These are phyloP conservation scores for Anastrepha ludens DNA, from an alignment of 1,140 invertebrate genomes.

Conservation along the genomic window DNA sequence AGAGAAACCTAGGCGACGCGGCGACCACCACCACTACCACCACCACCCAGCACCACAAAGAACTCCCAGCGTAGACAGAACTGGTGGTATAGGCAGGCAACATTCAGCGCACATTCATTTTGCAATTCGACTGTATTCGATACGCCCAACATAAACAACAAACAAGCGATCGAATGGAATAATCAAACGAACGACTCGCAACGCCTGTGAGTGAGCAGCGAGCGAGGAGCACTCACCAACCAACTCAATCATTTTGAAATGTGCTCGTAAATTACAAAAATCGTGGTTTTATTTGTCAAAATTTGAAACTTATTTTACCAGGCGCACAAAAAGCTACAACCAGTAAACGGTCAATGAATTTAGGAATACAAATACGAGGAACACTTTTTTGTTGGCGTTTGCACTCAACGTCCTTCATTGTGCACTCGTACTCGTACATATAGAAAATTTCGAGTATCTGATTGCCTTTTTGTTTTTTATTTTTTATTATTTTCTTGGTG, in stretches of 20 bases:
- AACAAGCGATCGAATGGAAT: background rate
- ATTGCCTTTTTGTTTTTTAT: conserved; percentile 21
- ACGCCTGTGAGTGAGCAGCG: background rate
- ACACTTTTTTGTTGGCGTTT: background rate
- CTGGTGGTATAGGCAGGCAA: background rate
- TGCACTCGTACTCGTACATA: background rate
- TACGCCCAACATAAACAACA: conserved; percentile 14
- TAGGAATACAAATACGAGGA: background rate
- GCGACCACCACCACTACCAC: background rate
- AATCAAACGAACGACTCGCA: background rate
- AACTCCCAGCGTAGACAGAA: background rate
- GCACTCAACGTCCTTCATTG: conserved; percentile 13
- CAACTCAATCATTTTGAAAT: conserved; percentile 45
- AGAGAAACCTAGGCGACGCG: background rate
- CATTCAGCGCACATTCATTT: conserved; percentile 13
- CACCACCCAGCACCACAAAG: conserved; percentile 36
- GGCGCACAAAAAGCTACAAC: conserved; percentile 62
- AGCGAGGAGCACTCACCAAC: background rate
- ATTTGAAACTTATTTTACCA: conserved; percentile 74
- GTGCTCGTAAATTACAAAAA: conserved; percentile 72
- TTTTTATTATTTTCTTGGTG: background rate
- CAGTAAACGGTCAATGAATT: background rate
- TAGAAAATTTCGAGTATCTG: background rate
- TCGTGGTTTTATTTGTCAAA: conserved; percentile 74
- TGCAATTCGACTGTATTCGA: conserved; percentile 26